Base-by-base conservation (phyloP, 2,888 invertebrate species). In the Norana najaformis region DNA sequence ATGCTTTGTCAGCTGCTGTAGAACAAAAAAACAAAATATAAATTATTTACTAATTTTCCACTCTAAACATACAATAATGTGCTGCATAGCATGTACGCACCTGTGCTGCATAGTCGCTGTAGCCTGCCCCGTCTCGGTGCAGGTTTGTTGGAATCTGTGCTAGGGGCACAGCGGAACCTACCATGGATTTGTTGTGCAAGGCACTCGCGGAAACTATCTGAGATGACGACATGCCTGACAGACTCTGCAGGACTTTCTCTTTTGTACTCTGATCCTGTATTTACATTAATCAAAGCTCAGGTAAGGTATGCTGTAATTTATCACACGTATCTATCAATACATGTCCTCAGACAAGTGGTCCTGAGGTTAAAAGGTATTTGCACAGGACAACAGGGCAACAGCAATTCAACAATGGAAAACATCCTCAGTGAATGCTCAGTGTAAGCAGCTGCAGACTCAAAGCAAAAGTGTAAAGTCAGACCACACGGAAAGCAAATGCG, bases 161-260 rank as follows among this genome's bases (percentile, higher is more conserved):
- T 30, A 38, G 83, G 39, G 90, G 35, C 20, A 47, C 34, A 34
- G 35, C 53, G 34, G 47, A 83, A 36, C 41, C 38, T 30, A n/a
- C 13, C 38, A 38, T 20, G n/a, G 88, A 88, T 88, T 88, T 88
- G 85, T 85, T 35, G 38, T 88, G 88, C 47, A 88, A 88, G 88
- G 37, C 85, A 85, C 69, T 38, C 16, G 89, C 89, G 18, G 89
- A 89, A 36, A 89, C 89, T 30, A 89, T 89, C 89, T 89, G 89
- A 34, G 89, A 47, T 35, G 89, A 89, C 37, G 89, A 89, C 89
- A 89, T 89, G 85, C 35, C 82, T 34, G 89, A 47, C 89, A 89
- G 36, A 35, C 39, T 38, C 82, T 89, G 89, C 83, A 89, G 34
- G 35, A 89, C 82, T 41, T 82, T 89, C 85, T 89, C 89, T 34